phyloP scores from a whole-genome alignment of 2,888 invertebrate genomes.

The Cheilosia impressa region DNA sequence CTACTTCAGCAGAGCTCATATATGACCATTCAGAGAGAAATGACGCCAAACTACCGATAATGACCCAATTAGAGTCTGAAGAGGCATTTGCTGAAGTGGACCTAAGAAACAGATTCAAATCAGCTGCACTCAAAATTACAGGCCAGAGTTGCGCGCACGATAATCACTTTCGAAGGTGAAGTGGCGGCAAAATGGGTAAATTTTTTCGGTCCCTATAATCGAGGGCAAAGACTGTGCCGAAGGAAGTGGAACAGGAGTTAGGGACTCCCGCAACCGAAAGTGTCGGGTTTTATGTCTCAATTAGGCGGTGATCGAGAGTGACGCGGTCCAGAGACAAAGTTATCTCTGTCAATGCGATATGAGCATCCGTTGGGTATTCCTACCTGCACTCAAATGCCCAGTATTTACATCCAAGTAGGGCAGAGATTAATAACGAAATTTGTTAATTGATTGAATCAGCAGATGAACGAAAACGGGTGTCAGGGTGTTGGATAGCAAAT shows the following conservation, averaged over 20 bases:
- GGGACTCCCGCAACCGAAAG: conserved; percentile 27
- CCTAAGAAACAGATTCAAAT: conserved; percentile 12
- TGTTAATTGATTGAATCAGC: conserved; percentile 31
- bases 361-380: not conserved
- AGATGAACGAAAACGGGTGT: not conserved
- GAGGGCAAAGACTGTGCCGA: not conserved
- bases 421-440: conserved; percentile 23
- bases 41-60: conserved; percentile 69
- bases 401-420: conserved; percentile 14
- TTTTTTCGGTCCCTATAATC: not conserved
- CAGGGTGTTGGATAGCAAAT: conserved; percentile 32
- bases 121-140: conserved; percentile 33
- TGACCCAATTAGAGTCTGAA: conserved; percentile 69
- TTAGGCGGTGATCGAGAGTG: conserved; percentile 33
- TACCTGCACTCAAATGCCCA: not conserved
- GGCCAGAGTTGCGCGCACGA: conserved; percentile 29
- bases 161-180: conserved; percentile 22
- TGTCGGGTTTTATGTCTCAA: conserved; percentile 54
- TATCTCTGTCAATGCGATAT: conserved; percentile 21
- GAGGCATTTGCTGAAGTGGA: conserved; percentile 25
- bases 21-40: conserved; percentile 40
- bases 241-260: not conserved
- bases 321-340: conserved; percentile 22
- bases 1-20: conserved; percentile 42
- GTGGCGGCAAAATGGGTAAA: not conserved